Evolutionary conservation across 2,888 invertebrate species (phyloP).

Genomic region (Mythimna ferrago): DNA sequence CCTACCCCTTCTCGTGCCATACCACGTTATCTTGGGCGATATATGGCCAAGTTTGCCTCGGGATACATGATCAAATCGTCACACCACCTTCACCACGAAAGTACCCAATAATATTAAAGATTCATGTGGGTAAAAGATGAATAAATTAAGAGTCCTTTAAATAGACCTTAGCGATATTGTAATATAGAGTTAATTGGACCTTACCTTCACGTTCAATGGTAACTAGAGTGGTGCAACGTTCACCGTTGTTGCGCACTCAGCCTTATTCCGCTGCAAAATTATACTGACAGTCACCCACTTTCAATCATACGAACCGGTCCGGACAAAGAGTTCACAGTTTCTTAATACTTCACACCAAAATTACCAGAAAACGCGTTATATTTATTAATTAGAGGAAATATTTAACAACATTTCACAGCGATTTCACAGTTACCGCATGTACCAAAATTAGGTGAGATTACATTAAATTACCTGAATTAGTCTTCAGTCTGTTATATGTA

Average conservation of each 20-base stretch:
- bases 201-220: slow-evolving; percentile 87
- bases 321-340: slow-evolving; percentile 80
- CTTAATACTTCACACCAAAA: slow-evolving; percentile 64
- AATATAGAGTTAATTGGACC: slow-evolving; percentile 81
- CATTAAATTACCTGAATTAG: slow-evolving; percentile 39
- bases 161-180: slow-evolving; percentile 70
- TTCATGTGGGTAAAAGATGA: slow-evolving; percentile 61
- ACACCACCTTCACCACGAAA: too few species aligned
- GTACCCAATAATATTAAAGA: slow-evolving; percentile 49
- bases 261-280: slow-evolving; percentile 72
- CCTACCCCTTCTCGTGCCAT: too few species aligned
- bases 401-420: slow-evolving; percentile 26
- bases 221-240: slow-evolving; percentile 74
- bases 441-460: slow-evolving; percentile 25
- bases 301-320: slow-evolving; percentile 81
- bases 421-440: slow-evolving; percentile 4
- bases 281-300: slow-evolving; percentile 84
- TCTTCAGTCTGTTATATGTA: slow-evolving; percentile 12
- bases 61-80: too few species aligned
- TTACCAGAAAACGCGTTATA: slow-evolving; percentile 62
- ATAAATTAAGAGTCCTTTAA: slow-evolving; percentile 64
- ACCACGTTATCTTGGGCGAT: too few species aligned
- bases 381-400: slow-evolving; percentile 63
- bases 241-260: slow-evolving; percentile 72
- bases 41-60: too few species aligned